A percentile compares a stretch with the other conserved stretches of the same genome.
Evolutionary conservation across 1,140 invertebrate species (phyloP).

Genomic region (Drosophila sturtevanti): DNA sequence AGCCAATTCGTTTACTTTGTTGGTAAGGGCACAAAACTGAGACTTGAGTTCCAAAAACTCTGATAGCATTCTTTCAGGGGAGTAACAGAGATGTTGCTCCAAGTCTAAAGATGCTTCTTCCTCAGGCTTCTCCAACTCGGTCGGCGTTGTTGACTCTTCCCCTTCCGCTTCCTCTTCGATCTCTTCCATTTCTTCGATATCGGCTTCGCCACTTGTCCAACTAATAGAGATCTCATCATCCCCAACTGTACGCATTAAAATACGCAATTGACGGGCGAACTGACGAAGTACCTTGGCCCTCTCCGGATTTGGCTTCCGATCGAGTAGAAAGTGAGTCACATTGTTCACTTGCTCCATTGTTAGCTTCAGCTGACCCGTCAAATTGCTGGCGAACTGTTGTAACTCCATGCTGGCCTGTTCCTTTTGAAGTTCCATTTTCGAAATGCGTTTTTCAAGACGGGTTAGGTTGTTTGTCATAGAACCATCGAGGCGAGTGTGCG

Average conservation of each 20-base stretch:
- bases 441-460: slow-evolving; percentile 52
- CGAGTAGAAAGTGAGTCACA: slow-evolving; percentile 62
- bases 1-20: slow-evolving; percentile 69
- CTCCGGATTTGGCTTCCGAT: slow-evolving; percentile 49
- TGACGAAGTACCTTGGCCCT: slow-evolving; percentile 49
- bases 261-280: slow-evolving; percentile 51
- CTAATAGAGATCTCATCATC: slow-evolving; percentile 56
- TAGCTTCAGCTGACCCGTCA: slow-evolving; percentile 59
- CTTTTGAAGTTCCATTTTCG: slow-evolving; percentile 56
- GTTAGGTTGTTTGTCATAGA: slow-evolving; percentile 25
- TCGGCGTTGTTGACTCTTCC: slow-evolving; percentile 9
- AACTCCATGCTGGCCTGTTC: slow-evolving; percentile 47
- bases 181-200: slow-evolving; percentile 28
- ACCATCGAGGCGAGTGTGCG: slow-evolving; percentile 26
- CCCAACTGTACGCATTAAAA: slow-evolving; percentile 29
- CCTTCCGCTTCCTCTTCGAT: slow-evolving; percentile 27
- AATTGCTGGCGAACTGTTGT: slow-evolving; percentile 5
- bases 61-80: slow-evolving; percentile 58
- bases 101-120: slow-evolving; percentile 50
- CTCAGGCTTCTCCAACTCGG: slow-evolving; percentile 42
- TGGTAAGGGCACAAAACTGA: slow-evolving; percentile 62
- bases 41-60: slow-evolving; percentile 68
- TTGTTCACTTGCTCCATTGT: slow-evolving; percentile 71
- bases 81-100: slow-evolving; percentile 62
- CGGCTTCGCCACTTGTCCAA: slow-evolving; percentile 45